Percentiles rank a stretch among this genome's conserved stretches.
Evolutionary conservation across 2,113 vertebrate species (phyloP).

Genomic region (Cavia aperea): DNA sequence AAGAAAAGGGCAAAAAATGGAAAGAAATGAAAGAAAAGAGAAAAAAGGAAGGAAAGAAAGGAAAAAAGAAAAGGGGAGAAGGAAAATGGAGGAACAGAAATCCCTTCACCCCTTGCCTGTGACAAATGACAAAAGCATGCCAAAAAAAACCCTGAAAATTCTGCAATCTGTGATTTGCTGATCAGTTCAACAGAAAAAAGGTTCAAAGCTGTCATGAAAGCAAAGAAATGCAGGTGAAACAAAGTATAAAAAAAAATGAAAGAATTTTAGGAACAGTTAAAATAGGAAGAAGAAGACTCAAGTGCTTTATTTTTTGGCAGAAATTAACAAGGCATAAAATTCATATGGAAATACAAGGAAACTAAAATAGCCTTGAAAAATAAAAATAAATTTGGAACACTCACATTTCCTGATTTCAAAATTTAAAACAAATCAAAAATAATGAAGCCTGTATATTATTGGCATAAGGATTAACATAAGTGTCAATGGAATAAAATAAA

Average conservation of each 20-base stretch:
- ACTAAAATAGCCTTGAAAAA: slow-evolving; percentile 30
- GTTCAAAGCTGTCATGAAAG: background rate
- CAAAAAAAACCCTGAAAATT: background rate
- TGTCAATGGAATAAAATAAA: background rate
- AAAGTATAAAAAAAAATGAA: background rate
- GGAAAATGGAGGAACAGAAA: background rate
- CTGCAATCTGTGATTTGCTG: background rate
- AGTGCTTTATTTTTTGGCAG: background rate
- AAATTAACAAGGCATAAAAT: background rate
- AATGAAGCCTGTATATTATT: background rate
- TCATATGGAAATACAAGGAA: background rate
- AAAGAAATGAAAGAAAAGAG: background rate
- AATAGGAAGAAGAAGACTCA: background rate
- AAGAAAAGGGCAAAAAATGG: background rate
- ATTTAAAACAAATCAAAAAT: background rate
- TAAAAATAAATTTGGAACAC: background rate
- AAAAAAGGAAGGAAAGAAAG: background rate
- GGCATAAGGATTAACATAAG: background rate
- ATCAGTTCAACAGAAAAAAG: background rate
- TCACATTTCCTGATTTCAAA: background rate
- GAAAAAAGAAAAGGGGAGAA: background rate
- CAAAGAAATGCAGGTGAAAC: background rate
- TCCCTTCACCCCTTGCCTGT: background rate
- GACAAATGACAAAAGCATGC: slow-evolving; percentile 1
- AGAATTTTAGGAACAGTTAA: background rate